Evolutionary conservation across 1,140 invertebrate species (phyloP).

Genomic region (Galendromus occidentalis): DNA sequence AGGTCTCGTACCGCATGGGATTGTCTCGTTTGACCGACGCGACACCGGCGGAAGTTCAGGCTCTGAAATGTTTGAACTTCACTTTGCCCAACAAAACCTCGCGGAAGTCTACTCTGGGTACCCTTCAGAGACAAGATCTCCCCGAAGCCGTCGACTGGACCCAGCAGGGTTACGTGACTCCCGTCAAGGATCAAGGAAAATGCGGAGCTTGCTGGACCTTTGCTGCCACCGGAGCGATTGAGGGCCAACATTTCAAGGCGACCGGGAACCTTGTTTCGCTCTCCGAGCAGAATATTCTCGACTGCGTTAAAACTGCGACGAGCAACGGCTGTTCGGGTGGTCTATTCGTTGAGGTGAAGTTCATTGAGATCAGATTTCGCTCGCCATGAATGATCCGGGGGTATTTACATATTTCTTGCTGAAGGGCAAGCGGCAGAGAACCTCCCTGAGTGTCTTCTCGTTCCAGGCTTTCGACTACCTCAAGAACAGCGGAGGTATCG

Average conservation of each 20-base stretch:
- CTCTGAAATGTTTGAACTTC: too few species aligned
- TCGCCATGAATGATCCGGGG: too few species aligned
- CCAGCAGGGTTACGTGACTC: constrained; percentile 36
- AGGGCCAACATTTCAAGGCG: constrained; percentile 31
- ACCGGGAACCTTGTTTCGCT: constrained; percentile 14
- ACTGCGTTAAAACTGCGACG: constrained; percentile 13
- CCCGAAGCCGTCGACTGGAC: constrained; percentile 57
- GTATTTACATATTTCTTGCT: too few species aligned
- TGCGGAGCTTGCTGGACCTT: constrained; percentile 28
- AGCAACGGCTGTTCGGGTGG: constrained; percentile 33
- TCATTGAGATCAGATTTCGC: too few species aligned
- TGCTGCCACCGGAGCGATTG: constrained; percentile 31
- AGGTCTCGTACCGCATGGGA: constrained; percentile 41
- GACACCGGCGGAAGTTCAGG: constrained; percentile 19
- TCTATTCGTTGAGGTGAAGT: constrained; percentile 23
- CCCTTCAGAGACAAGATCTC: too few species aligned
- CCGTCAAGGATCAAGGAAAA: constrained; percentile 30
- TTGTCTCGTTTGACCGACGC: constrained; percentile 66
- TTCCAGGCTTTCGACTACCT: constrained; percentile 37
- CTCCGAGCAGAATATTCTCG: constrained; percentile 17
- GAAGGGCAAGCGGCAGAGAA: constrained; percentile 21
- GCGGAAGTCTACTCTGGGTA: too few species aligned
- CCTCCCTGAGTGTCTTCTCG: constrained; percentile 40
- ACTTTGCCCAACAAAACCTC: too few species aligned
- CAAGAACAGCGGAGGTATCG: constrained; percentile 26